Evolutionary conservation across 2,113 vertebrate genomes (phyloP).

Genomic region (Ochotona princeps): DNA sequence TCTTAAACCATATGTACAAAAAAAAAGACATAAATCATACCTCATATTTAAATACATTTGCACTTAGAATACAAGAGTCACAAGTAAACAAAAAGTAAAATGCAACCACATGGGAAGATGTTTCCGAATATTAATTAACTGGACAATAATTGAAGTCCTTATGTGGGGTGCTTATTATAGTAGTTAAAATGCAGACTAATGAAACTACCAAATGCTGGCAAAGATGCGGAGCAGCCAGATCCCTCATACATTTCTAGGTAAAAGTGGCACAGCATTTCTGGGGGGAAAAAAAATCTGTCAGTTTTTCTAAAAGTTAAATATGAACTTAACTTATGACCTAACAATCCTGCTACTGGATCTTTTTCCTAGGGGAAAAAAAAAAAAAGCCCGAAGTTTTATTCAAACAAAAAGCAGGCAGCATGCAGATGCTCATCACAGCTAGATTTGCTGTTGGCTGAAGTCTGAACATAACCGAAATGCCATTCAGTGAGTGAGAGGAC

Average conservation of each 20-base stretch:
- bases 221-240: not conserved
- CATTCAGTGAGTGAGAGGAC: not conserved
- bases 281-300: not conserved
- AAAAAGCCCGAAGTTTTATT: not conserved
- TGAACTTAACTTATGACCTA: not conserved
- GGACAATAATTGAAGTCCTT: not conserved
- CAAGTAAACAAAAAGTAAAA: not conserved
- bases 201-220: not conserved
- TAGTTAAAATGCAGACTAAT: constrained; percentile 16
- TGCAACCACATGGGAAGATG: not conserved
- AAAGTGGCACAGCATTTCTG: not conserved
- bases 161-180: not conserved
- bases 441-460: not conserved
- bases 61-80: not conserved
- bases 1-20: not conserved
- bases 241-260: not conserved
- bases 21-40: not conserved
- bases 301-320: not conserved
- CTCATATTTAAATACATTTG: not conserved
- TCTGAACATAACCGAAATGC: not conserved
- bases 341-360: not conserved
- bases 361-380: not conserved
- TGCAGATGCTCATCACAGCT: not conserved
- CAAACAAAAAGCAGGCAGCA: constrained; percentile 14
- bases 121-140: not conserved